Percentiles rank a stretch among this genome's conserved stretches.
Evolutionary conservation across 1,140 invertebrate genomes (phyloP).

Genomic region (Drosophila sp.): DNA sequence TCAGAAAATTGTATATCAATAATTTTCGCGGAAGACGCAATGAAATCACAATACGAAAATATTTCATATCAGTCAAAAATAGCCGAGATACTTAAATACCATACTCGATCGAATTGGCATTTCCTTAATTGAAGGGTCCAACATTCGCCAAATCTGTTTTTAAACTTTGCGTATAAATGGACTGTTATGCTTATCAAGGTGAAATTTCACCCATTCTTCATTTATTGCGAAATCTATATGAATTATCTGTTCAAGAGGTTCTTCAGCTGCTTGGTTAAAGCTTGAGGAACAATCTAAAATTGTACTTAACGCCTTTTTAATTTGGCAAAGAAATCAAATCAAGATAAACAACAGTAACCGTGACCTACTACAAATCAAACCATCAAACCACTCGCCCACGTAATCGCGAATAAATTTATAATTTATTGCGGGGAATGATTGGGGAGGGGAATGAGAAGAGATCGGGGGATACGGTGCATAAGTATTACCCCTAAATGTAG

Average conservation of each 20-base stretch:
- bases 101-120: conserved; percentile 17
- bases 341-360: conserved; percentile 50
- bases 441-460: not conserved
- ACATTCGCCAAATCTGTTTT: conserved; percentile 19
- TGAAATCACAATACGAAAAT: conserved; percentile 65
- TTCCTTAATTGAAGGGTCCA: conserved; percentile 31
- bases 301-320: conserved; percentile 5
- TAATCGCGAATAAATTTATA: conserved; percentile 38
- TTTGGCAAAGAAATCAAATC: conserved; percentile 31
- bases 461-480: not conserved
- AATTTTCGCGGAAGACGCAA: conserved; percentile 36
- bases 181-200: conserved; percentile 6
- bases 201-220: not conserved
- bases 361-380: conserved; percentile 69
- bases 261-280: not conserved
- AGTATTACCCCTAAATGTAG: conserved; percentile 30
- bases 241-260: conserved; percentile 15
- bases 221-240: conserved; percentile 30
- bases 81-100: conserved; percentile 10
- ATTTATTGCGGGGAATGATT: too few species aligned
- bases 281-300: not conserved
- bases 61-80: conserved; percentile 63
- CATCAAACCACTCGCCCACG: not conserved
- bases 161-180: too few species aligned
- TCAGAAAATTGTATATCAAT: conserved; percentile 1